phyloP scores from a whole-genome alignment of 2,113 vertebrate species.

The Hydrolagus affinis region DNA sequence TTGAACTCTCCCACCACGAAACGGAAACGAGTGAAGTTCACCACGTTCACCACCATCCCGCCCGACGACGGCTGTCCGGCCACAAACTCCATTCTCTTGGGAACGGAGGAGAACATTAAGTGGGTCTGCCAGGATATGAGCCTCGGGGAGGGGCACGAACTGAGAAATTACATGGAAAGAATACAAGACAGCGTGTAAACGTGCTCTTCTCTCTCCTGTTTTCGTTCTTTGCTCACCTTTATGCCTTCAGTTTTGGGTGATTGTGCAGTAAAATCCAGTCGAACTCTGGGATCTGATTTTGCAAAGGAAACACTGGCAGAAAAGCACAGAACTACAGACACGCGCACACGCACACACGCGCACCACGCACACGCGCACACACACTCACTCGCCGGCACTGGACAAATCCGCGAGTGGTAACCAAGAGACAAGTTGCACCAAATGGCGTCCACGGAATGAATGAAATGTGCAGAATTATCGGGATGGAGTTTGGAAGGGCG shows the following conservation, averaged over 20 bases:
- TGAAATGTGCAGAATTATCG: background rate
- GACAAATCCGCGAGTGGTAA: background rate
- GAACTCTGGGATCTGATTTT: constrained; percentile 15
- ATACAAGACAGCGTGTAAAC: constrained; percentile 77
- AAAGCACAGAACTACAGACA: constrained; percentile 34
- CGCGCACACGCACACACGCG: too few relatives aligned
- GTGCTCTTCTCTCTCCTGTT: constrained; percentile 39
- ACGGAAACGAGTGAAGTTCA: constrained; percentile 87
- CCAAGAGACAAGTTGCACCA: background rate
- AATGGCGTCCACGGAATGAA: background rate
- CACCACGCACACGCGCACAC: too few relatives aligned
- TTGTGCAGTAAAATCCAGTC: constrained; percentile 51
- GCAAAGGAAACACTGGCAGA: background rate
- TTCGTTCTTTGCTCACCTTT: constrained; percentile 57
- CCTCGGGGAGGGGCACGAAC: constrained; percentile 66
- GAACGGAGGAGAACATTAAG: constrained; percentile 71
- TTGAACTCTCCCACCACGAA: constrained; percentile 72
- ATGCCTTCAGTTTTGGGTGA: constrained; percentile 64
- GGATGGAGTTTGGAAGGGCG: too few relatives aligned
- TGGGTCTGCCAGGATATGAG: constrained; percentile 81
- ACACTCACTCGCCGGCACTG: too few relatives aligned
- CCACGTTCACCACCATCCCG: constrained; percentile 78
- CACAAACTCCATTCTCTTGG: constrained; percentile 62
- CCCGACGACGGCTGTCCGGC: constrained; percentile 62
- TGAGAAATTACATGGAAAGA: constrained; percentile 73